These are phyloP conservation scores for Microcebus murinus DNA, from an alignment of 2,113 vertebrate species.

Conservation along the genomic window DNA sequence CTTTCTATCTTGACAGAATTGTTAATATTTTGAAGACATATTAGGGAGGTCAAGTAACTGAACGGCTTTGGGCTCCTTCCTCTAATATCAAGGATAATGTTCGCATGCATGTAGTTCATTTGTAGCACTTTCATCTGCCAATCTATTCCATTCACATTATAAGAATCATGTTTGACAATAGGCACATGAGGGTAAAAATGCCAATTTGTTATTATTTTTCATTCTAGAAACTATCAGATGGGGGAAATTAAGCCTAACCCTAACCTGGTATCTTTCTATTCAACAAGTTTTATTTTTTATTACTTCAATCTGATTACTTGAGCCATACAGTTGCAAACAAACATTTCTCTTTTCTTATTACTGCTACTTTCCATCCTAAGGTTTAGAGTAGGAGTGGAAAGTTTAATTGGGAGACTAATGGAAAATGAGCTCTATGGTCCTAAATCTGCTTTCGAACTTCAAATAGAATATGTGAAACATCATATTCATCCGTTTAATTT, in stretches of 20 bases:
- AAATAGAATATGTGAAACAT: constrained; percentile 42
- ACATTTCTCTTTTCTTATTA: background rate
- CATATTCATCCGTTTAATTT: constrained; percentile 54
- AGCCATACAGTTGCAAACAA: background rate
- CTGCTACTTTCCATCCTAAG: background rate
- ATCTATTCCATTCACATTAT: background rate
- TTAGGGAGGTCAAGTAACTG: background rate
- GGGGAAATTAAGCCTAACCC: background rate
- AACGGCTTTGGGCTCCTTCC: background rate
- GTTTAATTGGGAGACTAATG: background rate
- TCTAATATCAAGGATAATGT: background rate
- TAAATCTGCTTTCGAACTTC: constrained; percentile 29
- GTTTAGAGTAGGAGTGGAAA: background rate
- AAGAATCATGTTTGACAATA: background rate
- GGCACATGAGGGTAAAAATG: background rate
- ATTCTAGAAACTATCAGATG: background rate
- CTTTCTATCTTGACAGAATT: constrained; percentile 3
- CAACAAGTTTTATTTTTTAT: background rate
- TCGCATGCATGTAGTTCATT: background rate
- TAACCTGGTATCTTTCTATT: background rate
- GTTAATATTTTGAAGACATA: background rate
- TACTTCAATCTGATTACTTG: background rate
- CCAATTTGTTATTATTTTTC: background rate
- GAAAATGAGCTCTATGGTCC: constrained; percentile 14
- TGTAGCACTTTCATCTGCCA: background rate